A percentile compares a stretch with the other conserved stretches of the same genome.
Conservation (phyloP, 2,797 vertebrate genomes). For the Fistularia tabacaria region DNA sequence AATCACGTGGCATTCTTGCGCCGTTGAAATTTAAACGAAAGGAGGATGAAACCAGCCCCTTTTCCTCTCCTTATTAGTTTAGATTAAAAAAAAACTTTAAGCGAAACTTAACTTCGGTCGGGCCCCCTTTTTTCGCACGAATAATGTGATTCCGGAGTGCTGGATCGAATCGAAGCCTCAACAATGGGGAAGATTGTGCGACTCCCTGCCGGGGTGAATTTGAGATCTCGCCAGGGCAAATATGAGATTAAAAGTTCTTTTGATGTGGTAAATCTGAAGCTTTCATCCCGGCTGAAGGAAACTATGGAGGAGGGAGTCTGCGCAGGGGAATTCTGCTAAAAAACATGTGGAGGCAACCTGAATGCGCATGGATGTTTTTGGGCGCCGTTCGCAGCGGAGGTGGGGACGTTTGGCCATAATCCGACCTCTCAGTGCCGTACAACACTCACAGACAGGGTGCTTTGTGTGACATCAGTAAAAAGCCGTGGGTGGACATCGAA, state of each 20-base stretch:
- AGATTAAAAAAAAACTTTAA: no score
- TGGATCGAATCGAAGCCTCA: neutral
- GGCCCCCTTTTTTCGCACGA: neutral
- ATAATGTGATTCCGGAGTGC: neutral
- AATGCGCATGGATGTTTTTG: conserved; percentile 4
- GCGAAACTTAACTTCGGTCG: no score
- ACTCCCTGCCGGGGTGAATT: conserved; percentile 28
- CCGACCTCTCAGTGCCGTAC: no score
- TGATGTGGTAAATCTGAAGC: conserved; percentile 33
- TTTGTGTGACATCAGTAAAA: no score
- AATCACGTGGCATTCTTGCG: conserved; percentile 37
- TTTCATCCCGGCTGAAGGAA: conserved; percentile 29
- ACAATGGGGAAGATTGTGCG: conserved; percentile 22
- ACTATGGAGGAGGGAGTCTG: conserved; percentile 9
- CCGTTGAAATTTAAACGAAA: neutral
- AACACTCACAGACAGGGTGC: neutral
- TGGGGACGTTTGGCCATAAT: no score
- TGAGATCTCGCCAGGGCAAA: conserved; percentile 34
- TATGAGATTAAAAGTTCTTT: conserved; percentile 44
- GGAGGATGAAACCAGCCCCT: neutral
- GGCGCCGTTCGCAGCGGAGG: neutral
- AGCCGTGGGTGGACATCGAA: no score
- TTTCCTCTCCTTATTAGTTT: no score
- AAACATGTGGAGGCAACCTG: conserved; percentile 9
- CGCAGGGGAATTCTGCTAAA: conserved; percentile 3